Conservation (phyloP, 2,888 invertebrate species). For the Ommatoiulus sabulosus region DNA sequence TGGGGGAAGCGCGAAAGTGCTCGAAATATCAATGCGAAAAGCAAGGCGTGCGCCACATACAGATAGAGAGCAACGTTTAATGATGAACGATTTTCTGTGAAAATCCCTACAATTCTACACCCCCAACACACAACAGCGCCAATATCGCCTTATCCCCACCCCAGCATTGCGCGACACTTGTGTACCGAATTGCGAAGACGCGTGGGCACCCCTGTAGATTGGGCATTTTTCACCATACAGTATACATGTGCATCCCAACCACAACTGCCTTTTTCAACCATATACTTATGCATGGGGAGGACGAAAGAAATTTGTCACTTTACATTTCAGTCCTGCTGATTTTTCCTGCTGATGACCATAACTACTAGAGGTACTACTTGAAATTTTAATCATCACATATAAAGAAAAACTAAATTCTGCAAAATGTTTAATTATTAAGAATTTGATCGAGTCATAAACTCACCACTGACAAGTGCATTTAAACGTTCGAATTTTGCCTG, state of each 20-base stretch:
- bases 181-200: background rate
- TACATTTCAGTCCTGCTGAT: no score
- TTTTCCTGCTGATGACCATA: no score
- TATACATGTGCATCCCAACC: background rate
- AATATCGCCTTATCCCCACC: background rate
- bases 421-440: no score
- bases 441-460: no score
- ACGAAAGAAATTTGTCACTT: no score
- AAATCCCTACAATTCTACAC: background rate
- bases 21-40: constrained; percentile 5
- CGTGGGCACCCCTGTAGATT: background rate
- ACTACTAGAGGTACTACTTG: no score
- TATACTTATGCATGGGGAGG: no score
- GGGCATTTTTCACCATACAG: background rate
- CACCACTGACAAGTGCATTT: no score
- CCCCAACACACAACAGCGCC: background rate
- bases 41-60: constrained; percentile 31
- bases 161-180: background rate
- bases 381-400: no score
- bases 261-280: no score
- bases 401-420: no score
- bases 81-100: constrained; percentile 36
- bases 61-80: background rate
- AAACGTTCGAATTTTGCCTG: no score
- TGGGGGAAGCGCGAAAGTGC: constrained; percentile 32